A percentile compares a stretch with the other conserved stretches of the same genome.
Evolutionary conservation across 2,797 vertebrate species (phyloP).

Genomic region (Chiroxiphia lanceolata): DNA sequence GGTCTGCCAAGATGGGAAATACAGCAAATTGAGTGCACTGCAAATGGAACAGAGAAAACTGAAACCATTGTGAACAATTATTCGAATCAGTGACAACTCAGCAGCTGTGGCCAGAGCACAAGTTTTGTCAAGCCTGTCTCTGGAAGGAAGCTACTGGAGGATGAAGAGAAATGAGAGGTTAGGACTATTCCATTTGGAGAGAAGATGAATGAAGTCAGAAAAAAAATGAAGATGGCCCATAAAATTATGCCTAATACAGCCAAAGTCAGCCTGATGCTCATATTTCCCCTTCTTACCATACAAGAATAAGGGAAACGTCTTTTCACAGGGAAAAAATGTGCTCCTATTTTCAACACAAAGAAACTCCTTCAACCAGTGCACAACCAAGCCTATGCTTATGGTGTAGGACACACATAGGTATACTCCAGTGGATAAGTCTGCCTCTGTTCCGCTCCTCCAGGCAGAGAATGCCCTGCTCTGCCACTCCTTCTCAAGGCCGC

Average conservation of each 20-base stretch:
- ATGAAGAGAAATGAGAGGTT: background rate
- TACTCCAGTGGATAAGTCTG: rapidly evolving
- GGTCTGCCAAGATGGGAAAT: rapidly evolving
- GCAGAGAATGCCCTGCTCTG: background rate
- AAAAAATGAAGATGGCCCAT: background rate
- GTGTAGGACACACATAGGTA: rapidly evolving
- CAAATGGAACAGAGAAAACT: background rate
- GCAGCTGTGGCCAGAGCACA: background rate
- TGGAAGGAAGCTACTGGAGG: background rate
- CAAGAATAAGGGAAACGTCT: background rate
- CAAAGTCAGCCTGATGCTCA: background rate
- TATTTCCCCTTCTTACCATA: background rate
- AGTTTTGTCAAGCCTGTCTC: background rate
- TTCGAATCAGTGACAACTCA: background rate
- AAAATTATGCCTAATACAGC: background rate
- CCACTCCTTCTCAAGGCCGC: rapidly evolving
- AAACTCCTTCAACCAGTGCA: background rate
- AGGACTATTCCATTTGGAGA: background rate
- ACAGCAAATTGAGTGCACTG: background rate
- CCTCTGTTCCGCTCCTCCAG: background rate
- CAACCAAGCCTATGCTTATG: background rate
- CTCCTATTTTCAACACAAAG: background rate
- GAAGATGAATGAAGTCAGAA: background rate
- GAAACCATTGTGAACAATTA: background rate
- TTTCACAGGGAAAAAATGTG: background rate